Percentiles rank a stretch among this genome's conserved stretches.
Evolutionary conservation across 2,113 vertebrate species (phyloP).

Genomic region (Regulus satrapa): DNA sequence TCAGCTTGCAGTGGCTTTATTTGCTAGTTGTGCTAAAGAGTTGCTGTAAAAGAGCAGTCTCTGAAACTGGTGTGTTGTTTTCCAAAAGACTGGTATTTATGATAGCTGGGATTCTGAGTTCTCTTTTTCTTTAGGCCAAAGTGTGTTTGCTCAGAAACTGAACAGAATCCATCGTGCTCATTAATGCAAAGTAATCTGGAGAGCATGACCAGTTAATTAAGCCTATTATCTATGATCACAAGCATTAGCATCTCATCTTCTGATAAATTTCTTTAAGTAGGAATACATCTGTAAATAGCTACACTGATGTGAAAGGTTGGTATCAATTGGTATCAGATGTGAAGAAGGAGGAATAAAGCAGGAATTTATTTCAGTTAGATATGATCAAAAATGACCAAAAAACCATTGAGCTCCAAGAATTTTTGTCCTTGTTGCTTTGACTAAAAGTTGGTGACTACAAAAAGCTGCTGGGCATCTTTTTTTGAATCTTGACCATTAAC

Average conservation of each 20-base stretch:
- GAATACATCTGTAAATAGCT: neutral
- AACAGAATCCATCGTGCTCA: neutral
- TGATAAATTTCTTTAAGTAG: neutral
- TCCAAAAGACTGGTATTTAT: neutral
- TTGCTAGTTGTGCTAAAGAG: neutral
- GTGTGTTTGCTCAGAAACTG: neutral
- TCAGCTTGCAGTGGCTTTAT: neutral
- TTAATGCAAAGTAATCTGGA: neutral
- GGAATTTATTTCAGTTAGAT: neutral
- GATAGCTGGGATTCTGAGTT: neutral
- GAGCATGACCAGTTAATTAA: neutral
- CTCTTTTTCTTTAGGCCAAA: neutral
- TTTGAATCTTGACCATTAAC: neutral
- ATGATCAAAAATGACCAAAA: neutral
- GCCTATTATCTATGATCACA: neutral
- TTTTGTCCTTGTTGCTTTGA: neutral
- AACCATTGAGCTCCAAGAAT: fast-evolving
- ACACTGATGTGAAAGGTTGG: neutral
- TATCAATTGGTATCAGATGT: neutral
- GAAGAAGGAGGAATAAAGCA: neutral
- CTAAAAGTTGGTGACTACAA: neutral
- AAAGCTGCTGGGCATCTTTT: neutral
- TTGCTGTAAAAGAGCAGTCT: neutral
- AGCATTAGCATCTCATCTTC: neutral
- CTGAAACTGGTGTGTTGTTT: fast-evolving